Percentiles rank a stretch among this genome's conserved stretches.
These are phyloP conservation scores for Glyphotaelius pellucidus DNA, from an alignment of 2,888 invertebrate genomes.

Conservation along the genomic window DNA sequence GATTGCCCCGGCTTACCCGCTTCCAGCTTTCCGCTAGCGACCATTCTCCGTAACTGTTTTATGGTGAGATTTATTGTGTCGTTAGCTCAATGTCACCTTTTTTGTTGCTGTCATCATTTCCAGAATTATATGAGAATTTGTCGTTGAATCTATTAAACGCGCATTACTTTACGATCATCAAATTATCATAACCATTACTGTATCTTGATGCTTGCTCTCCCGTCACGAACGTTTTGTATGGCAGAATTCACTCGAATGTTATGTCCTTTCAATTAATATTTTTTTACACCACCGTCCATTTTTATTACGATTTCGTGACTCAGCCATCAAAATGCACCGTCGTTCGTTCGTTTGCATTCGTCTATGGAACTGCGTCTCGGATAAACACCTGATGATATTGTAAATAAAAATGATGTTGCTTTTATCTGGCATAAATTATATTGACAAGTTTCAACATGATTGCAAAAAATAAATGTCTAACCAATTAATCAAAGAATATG, in stretches of 20 bases:
- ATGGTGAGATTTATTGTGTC: slow-evolving; percentile 16
- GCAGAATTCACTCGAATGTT: not conserved
- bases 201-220: not conserved
- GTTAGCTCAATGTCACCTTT: slow-evolving; percentile 20
- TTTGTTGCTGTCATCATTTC: not conserved
- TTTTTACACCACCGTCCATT: not conserved
- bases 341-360: not conserved
- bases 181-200: not conserved
- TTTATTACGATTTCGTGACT: not conserved
- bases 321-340: not conserved
- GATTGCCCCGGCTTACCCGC: not conserved
- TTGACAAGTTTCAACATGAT: too few species aligned
- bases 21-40: not conserved
- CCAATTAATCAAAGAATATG: too few species aligned
- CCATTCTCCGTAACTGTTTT: not conserved
- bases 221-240: not conserved
- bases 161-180: not conserved
- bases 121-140: not conserved
- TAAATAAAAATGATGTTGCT: not conserved
- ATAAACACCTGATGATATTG: not conserved
- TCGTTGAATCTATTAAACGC: not conserved
- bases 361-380: not conserved
- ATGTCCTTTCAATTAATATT: not conserved
- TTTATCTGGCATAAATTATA: too few species aligned
- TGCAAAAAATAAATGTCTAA: too few species aligned